Base-by-base conservation (phyloP, 2,888 invertebrate species). In the Selenia dentaria region DNA sequence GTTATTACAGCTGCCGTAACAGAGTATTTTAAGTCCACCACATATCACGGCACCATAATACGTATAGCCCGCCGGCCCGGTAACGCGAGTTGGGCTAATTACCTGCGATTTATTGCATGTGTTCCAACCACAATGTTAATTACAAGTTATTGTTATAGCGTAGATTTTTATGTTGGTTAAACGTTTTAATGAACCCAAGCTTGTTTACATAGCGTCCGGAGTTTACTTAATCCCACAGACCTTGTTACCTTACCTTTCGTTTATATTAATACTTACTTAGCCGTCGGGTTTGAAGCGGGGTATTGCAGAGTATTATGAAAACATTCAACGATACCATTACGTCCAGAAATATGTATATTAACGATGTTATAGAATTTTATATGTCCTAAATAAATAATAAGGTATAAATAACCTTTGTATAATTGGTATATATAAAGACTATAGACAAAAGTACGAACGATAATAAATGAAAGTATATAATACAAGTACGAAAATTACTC, bases 31-130 rank as follows among this genome's bases (percentile, higher is more conserved):
- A 40, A 46, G 25, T 29, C 14, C 10, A 9, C 10, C 27, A 20
- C 71, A 69, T 70, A 74, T 82, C 83, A 83, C 74, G 3, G 16
- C 16, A 72, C 57, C n/a, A n/a, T n/a, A n/a, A n/a, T n/a, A n/a
- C n/a, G n/a, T n/a, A n/a, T n/a, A n/a, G 57, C 79, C 76, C 70
- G 49, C 65, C 59, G 38, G 60, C 59, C 48, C 57, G 36, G 64
- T 58, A 58, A 64, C 66, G 60, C 62, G 25, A 12, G 70, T 59
- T 58, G 60, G 65, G 73, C 76, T 86, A 86, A 87, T 86, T 84
- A 83, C 83, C 76, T 76, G 70, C 76, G 74, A 83, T 83, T 81
- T 83, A 83, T 74, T 69, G 62, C 69, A 64, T 70, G 69, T 66
- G 67, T 59, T 57, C 56, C 60, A 57, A n/a, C 69, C 68, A 64